Evolutionary conservation across 2,113 vertebrate genomes (phyloP).

Genomic region (Xyliphius kryptos): DNA sequence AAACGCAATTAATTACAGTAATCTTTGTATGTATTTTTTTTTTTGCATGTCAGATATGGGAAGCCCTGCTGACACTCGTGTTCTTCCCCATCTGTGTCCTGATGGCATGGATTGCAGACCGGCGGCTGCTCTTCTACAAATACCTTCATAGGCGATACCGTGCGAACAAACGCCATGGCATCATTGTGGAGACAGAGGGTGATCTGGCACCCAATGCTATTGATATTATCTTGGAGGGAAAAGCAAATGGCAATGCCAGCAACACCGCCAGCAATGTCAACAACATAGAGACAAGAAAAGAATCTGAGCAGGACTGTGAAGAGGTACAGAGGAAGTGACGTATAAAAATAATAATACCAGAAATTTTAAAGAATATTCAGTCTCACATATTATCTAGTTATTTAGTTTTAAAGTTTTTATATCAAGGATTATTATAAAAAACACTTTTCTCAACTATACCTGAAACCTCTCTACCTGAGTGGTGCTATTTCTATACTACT

Average conservation of each 20-base stretch:
- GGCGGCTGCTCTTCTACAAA: constrained; percentile 86
- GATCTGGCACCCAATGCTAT: constrained; percentile 72
- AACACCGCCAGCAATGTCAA: constrained; percentile 56
- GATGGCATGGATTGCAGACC: constrained; percentile 91
- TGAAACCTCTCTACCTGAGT: too few relatives aligned
- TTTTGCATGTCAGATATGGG: constrained; percentile 77
- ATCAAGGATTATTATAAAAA: too few relatives aligned
- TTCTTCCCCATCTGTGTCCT: constrained; percentile 90
- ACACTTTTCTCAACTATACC: too few relatives aligned
- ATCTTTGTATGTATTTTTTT: too few relatives aligned
- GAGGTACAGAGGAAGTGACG: too few relatives aligned
- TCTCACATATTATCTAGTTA: too few relatives aligned
- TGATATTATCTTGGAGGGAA: constrained; percentile 71
- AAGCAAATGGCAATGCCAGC: constrained; percentile 52
- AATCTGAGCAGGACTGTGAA: constrained; percentile 75
- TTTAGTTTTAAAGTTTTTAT: too few relatives aligned
- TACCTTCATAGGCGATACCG: constrained; percentile 87
- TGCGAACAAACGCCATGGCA: constrained; percentile 81
- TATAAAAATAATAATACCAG: too few relatives aligned
- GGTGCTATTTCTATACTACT: too few relatives aligned
- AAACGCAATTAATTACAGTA: too few relatives aligned
- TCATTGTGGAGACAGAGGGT: constrained; percentile 86
- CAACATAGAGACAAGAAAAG: constrained; percentile 68
- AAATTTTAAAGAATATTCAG: too few relatives aligned
- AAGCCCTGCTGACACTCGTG: constrained; percentile 80